phyloP scores from a whole-genome alignment of 2,797 vertebrate species.

The Amniataba percoides region DNA sequence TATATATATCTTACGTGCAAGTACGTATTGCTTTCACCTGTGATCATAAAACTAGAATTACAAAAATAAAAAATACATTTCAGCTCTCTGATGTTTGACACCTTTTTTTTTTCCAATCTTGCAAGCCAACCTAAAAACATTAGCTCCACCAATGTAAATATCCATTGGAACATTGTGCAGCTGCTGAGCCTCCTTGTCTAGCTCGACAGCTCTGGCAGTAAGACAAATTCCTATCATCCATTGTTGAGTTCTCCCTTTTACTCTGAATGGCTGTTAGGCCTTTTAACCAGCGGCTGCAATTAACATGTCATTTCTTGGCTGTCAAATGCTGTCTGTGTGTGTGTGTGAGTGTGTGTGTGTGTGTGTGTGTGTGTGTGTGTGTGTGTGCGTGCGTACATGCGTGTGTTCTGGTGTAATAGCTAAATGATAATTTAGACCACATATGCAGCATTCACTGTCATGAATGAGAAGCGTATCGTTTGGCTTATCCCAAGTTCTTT shows the following conservation, averaged over 20 bases:
- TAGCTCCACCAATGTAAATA: conserved; percentile 44
- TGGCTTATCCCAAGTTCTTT: conserved; percentile 38
- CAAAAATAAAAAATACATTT: neutral
- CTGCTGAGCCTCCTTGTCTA: conserved; percentile 53
- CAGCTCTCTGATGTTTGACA: conserved; percentile 3
- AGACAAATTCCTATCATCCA: conserved; percentile 71
- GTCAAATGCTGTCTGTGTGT: conserved; percentile 53
- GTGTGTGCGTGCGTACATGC: conserved; percentile 9
- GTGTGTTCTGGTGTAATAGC: conserved; percentile 43
- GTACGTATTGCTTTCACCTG: neutral
- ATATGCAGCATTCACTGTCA: conserved; percentile 53
- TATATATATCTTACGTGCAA: neutral
- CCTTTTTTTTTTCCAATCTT: conserved; percentile 1
- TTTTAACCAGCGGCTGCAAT: conserved; percentile 73
- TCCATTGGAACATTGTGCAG: conserved; percentile 41
- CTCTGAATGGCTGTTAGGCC: conserved; percentile 63
- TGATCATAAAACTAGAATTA: neutral
- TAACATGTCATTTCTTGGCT: conserved; percentile 77
- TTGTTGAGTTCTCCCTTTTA: conserved; percentile 66
- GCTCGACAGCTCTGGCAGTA: conserved; percentile 66
- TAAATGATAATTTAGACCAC: conserved; percentile 61
- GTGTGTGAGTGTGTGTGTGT: conserved; percentile 10
- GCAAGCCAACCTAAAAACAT: conserved; percentile 43
- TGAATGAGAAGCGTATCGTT: conserved; percentile 43
- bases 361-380: conserved; percentile 9